These are phyloP conservation scores for Jaculus jaculus DNA, from an alignment of 2,113 vertebrate genomes.

Conservation along the genomic window DNA sequence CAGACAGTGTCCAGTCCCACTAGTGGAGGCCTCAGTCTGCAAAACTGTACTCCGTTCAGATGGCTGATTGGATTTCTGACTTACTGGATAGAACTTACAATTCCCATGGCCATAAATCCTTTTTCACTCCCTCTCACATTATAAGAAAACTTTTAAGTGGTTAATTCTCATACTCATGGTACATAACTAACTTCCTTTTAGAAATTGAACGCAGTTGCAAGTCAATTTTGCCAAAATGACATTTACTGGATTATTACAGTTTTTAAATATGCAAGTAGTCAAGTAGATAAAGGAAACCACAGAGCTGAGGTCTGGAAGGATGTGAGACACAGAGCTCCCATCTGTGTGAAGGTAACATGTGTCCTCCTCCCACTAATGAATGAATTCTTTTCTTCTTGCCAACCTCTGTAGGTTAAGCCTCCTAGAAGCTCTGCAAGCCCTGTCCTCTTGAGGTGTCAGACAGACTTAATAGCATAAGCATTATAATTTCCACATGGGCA, in stretches of 20 bases:
- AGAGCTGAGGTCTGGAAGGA: too few relatives aligned
- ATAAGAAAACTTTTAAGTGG: too few relatives aligned
- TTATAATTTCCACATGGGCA: not conserved
- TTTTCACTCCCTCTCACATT: too few relatives aligned
- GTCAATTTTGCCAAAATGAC: not conserved
- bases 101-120: too few relatives aligned
- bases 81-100: not conserved
- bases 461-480: not conserved
- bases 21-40: not conserved
- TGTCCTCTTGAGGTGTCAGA: not conserved
- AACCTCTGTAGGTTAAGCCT: not conserved
- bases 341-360: not conserved
- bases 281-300: not conserved
- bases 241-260: not conserved
- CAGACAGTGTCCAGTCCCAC: not conserved
- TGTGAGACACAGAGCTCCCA: too few relatives aligned
- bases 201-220: too few relatives aligned
- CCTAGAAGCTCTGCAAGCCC: not conserved
- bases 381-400: not conserved
- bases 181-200: too few relatives aligned
- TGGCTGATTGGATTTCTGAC: not conserved
- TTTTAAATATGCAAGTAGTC: not conserved
- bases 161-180: too few relatives aligned
- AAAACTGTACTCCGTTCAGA: not conserved
- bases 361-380: not conserved